Percentiles rank a stretch among this genome's conserved stretches.
phyloP scores from a whole-genome alignment of 2,113 vertebrate genomes.

The Todiramphus chloris region DNA sequence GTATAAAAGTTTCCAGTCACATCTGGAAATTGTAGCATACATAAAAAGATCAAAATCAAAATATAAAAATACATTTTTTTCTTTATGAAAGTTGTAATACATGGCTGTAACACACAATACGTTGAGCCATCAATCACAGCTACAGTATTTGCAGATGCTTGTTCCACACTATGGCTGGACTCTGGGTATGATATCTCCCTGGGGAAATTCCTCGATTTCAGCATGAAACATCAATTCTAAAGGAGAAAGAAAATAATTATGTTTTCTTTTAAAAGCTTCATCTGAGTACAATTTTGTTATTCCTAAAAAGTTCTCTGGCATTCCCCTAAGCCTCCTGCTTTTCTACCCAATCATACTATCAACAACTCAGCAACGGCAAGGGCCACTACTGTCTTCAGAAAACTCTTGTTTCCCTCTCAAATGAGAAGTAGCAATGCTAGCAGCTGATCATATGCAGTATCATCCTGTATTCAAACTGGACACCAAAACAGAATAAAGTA shows the following conservation, averaged over 20 bases:
- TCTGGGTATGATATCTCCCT: slow-evolving; percentile 75
- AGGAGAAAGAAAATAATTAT: background rate
- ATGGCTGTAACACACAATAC: slow-evolving; percentile 9
- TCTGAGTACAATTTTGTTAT: background rate
- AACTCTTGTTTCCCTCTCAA: background rate
- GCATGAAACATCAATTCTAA: slow-evolving; percentile 84
- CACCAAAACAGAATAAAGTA: background rate
- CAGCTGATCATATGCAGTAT: background rate
- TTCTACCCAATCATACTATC: background rate
- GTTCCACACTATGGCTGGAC: slow-evolving; percentile 63
- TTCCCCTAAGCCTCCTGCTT: background rate
- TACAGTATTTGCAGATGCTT: background rate
- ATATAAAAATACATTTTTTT: slow-evolving; percentile 70
- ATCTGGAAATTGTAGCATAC: background rate
- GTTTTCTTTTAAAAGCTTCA: background rate
- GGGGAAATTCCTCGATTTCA: slow-evolving; percentile 81
- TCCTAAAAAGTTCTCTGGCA: background rate
- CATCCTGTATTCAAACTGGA: background rate
- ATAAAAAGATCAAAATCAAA: slow-evolving; percentile 42
- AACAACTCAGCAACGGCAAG: background rate
- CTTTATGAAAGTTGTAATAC: slow-evolving; percentile 49
- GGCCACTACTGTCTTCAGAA: background rate
- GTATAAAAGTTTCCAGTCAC: slow-evolving; percentile 23
- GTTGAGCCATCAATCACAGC: background rate
- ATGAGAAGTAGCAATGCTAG: background rate